Percentiles rank a stretch among this genome's conserved stretches.
phyloP scores from a whole-genome alignment of 2,888 invertebrate genomes.

The Phortica okadai region DNA sequence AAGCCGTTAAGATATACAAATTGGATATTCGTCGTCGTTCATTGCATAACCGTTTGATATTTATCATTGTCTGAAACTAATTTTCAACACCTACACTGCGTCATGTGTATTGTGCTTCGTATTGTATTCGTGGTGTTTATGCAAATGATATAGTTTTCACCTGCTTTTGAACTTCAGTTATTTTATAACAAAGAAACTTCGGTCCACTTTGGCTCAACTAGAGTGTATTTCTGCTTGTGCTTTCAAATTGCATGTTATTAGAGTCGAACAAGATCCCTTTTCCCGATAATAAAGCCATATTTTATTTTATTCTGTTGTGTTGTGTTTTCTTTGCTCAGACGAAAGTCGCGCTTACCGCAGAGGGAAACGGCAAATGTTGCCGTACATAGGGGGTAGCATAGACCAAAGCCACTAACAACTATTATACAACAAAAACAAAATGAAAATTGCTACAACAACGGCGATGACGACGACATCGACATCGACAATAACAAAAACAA shows the following conservation, averaged over 20 bases:
- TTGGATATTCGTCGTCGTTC: background rate
- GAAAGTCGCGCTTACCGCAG: constrained; percentile 62
- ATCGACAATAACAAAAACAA: constrained; percentile 36
- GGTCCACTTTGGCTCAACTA: background rate
- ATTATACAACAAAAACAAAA: constrained; percentile 70
- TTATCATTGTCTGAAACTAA: constrained; percentile 59
- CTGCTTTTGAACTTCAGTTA: constrained; percentile 53
- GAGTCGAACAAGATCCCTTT: constrained; percentile 67
- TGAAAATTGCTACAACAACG: constrained; percentile 63
- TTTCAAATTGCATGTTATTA: constrained; percentile 70
- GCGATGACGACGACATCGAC: constrained; percentile 49
- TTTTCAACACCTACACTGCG: constrained; percentile 64
- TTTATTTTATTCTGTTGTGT: constrained; percentile 49
- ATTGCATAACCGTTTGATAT: constrained; percentile 8
- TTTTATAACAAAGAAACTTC: background rate
- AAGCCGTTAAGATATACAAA: too few relatives aligned
- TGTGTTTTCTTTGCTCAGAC: constrained; percentile 29
- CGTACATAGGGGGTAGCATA: background rate
- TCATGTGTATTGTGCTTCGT: constrained; percentile 34
- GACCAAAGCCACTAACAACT: constrained; percentile 42
- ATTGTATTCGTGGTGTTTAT: constrained; percentile 59
- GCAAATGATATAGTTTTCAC: constrained; percentile 68
- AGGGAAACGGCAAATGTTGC: background rate
- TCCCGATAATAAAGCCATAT: constrained; percentile 66
- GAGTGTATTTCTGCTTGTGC: constrained; percentile 47